Conservation (phyloP, 1,140 invertebrate species). For the Mylabris phalerata region DNA sequence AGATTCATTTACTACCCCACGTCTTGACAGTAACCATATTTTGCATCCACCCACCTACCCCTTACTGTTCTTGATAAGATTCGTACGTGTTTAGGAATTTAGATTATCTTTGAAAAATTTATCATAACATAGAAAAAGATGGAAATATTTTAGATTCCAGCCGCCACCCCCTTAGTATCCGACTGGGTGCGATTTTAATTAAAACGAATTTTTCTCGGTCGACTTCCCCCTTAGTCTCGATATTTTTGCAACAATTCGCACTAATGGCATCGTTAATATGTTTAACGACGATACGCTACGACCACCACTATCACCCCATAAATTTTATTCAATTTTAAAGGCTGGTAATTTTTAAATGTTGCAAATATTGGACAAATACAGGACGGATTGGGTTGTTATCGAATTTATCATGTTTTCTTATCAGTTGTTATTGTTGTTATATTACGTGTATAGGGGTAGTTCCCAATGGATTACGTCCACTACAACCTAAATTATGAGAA, state of each 20-base stretch:
- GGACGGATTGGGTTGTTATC: conserved; percentile 16
- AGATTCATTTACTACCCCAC: no score
- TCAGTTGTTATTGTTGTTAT: neutral
- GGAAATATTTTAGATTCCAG: no score
- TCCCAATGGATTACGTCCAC: conserved; percentile 5
- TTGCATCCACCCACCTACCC: no score
- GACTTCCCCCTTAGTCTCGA: neutral
- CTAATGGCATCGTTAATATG: neutral
- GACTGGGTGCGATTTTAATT: conserved; percentile 4
- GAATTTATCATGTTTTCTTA: conserved; percentile 15
- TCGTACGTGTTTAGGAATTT: conserved; percentile 8
- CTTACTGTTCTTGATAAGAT: no score
- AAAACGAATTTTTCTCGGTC: conserved; percentile 3
- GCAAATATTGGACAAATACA: conserved; percentile 1
- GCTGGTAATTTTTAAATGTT: neutral
- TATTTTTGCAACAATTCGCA: conserved; percentile 8
- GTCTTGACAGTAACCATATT: no score
- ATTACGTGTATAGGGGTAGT: conserved; percentile 1
- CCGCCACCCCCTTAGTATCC: neutral
- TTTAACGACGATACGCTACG: no score
- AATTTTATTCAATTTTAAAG: no score
- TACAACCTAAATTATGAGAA: conserved; percentile 13
- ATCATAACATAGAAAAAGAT: no score
- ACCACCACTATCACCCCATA: no score
- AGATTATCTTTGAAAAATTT: conserved; percentile 10